These are phyloP conservation scores for Coranthus polyacanthus DNA, from an alignment of 2,797 vertebrate species.

Conservation along the genomic window DNA sequence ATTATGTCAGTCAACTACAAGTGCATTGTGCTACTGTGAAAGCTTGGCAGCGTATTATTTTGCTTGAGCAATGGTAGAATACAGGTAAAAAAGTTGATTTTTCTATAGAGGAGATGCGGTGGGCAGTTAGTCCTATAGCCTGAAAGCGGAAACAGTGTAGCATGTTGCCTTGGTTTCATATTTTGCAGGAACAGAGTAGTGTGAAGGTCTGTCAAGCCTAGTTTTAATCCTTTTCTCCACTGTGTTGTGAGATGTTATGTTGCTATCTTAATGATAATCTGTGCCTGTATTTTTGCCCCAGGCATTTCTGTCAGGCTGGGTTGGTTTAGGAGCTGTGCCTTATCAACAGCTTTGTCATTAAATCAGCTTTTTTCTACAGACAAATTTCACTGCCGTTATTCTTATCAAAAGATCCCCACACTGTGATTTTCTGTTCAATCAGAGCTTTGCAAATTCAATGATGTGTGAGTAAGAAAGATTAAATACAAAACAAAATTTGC, in stretches of 20 bases:
- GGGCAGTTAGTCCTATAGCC: constrained; percentile 44
- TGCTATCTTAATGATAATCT: constrained; percentile 87
- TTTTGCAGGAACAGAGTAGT: constrained; percentile 70
- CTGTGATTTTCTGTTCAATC: constrained; percentile 80
- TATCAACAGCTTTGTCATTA: constrained; percentile 85
- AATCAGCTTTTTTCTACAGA: constrained; percentile 82
- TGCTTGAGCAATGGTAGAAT: constrained; percentile 28
- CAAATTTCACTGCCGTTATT: constrained; percentile 79
- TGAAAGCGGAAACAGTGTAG: constrained; percentile 34
- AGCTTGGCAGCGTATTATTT: constrained; percentile 34
- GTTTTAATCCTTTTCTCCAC: constrained; percentile 83
- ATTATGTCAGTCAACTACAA: constrained; percentile 47
- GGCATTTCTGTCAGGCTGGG: constrained; percentile 80
- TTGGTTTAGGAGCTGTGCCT: constrained; percentile 76
- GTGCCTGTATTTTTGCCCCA: constrained; percentile 79
- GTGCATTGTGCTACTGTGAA: constrained; percentile 28
- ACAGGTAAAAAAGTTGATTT: constrained; percentile 16
- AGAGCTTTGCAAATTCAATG: constrained; percentile 68
- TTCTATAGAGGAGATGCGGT: constrained; percentile 31
- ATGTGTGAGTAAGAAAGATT: constrained; percentile 60
- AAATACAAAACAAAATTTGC: constrained; percentile 64
- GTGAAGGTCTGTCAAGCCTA: constrained; percentile 73
- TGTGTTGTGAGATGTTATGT: constrained; percentile 80
- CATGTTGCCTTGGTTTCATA: constrained; percentile 66
- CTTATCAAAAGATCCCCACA: constrained; percentile 78